Percentiles rank a stretch among this genome's conserved stretches.
These are phyloP conservation scores for Drosophila sordidula DNA, from an alignment of 2,888 invertebrate species.

Conservation along the genomic window DNA sequence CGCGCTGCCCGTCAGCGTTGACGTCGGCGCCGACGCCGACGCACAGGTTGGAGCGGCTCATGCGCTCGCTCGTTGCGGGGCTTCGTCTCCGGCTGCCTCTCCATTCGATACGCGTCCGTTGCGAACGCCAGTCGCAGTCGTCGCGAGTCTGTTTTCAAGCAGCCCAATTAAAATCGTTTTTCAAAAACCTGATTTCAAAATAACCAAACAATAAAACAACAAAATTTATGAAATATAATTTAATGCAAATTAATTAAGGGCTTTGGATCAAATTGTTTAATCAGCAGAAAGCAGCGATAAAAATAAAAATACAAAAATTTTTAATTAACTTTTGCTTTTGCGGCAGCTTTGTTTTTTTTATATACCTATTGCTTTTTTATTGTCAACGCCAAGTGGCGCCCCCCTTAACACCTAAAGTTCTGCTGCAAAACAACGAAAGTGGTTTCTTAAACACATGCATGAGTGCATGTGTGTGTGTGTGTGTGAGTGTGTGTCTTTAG, in stretches of 20 bases:
- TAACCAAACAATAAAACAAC: slow-evolving; percentile 32
- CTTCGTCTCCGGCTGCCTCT: slow-evolving; percentile 52
- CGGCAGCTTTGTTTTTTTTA: slow-evolving; percentile 5
- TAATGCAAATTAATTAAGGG: slow-evolving; percentile 46
- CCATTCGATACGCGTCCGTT: slow-evolving; percentile 77
- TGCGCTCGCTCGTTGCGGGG: slow-evolving; percentile 46
- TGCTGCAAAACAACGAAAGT: slow-evolving; percentile 51
- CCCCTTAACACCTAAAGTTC: slow-evolving; percentile 16
- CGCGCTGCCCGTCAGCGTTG: slow-evolving; percentile 5
- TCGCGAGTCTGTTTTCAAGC: slow-evolving; percentile 51
- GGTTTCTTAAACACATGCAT: slow-evolving; percentile 6
- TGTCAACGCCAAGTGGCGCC: slow-evolving; percentile 27
- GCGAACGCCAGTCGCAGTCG: slow-evolving; percentile 64
- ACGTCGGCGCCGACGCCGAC: slow-evolving; percentile 50
- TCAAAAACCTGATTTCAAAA: slow-evolving; percentile 44
- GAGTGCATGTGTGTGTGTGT: neutral
- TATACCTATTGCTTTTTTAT: neutral
- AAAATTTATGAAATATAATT: slow-evolving; percentile 20
- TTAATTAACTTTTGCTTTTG: slow-evolving; percentile 17
- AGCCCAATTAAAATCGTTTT: slow-evolving; percentile 13
- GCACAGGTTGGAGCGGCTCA: slow-evolving; percentile 61
- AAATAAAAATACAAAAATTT: neutral
- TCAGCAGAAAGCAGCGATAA: slow-evolving; percentile 9
- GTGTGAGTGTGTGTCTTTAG: slow-evolving; percentile 15
- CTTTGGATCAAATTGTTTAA: slow-evolving; percentile 19